phyloP scores from a whole-genome alignment of 2,113 vertebrate species.

The Corynorhinus townsendii region DNA sequence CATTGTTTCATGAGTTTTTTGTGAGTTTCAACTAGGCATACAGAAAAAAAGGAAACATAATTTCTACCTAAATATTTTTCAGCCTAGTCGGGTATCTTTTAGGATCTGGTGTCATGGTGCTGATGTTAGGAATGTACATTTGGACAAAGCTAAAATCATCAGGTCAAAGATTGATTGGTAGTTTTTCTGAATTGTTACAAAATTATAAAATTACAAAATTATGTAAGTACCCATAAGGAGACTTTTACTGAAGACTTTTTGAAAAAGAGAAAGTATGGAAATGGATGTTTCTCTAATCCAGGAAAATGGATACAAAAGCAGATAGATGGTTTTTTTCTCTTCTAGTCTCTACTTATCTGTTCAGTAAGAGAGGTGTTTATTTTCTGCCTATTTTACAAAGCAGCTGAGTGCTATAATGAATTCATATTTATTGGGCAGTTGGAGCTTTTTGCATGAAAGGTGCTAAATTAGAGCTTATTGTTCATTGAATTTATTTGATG shows the following conservation, averaged over 20 bases:
- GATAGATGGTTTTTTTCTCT: not conserved
- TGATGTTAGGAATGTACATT: not conserved
- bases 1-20: not conserved
- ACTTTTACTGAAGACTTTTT: not conserved
- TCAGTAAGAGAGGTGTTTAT: not conserved
- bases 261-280: not conserved
- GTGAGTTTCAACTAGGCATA: not conserved
- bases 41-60: not conserved
- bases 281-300: not conserved
- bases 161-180: not conserved
- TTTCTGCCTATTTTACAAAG: constrained; percentile 54
- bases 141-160: not conserved
- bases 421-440: constrained; percentile 70
- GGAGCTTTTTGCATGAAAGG: constrained; percentile 67
- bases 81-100: not conserved
- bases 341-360: not conserved
- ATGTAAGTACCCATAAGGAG: not conserved
- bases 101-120: not conserved
- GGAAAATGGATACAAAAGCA: not conserved
- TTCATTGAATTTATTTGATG: constrained; percentile 71
- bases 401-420: constrained; percentile 57
- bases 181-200: not conserved
- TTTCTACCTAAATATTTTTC: not conserved
- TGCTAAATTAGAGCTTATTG: constrained; percentile 73
- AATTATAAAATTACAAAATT: not conserved